These are phyloP conservation scores for Germaria angustata DNA, from an alignment of 2,888 invertebrate genomes.

Conservation along the genomic window DNA sequence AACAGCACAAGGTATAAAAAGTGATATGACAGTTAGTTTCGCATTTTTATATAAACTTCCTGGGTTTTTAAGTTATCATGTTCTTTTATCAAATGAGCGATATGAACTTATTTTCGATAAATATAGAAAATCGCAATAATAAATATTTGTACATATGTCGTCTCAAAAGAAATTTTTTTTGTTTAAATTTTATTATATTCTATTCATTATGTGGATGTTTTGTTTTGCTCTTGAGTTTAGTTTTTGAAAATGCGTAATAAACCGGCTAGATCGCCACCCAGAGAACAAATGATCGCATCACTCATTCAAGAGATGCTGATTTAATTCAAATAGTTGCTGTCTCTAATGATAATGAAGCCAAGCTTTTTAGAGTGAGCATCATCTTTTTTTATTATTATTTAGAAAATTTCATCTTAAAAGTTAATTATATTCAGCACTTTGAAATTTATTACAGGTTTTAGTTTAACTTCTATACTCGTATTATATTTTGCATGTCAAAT, in stretches of 20 bases:
- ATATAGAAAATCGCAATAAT: background rate
- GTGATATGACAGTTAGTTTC: too few relatives aligned
- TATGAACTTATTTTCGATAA: background rate
- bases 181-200: too few relatives aligned
- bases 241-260: constrained; percentile 73
- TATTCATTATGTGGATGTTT: background rate
- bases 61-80: too few relatives aligned
- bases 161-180: too few relatives aligned
- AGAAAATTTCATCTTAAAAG: constrained; percentile 11
- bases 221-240: background rate
- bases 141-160: too few relatives aligned
- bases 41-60: too few relatives aligned
- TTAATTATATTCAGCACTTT: constrained; percentile 47
- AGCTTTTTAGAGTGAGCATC: constrained; percentile 46
- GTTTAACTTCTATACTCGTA: constrained; percentile 21
- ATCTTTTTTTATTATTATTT: constrained; percentile 32
- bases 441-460: constrained; percentile 54
- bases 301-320: constrained; percentile 37
- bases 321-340: background rate
- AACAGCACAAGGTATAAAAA: too few relatives aligned
- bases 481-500: constrained; percentile 30
- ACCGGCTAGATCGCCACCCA: constrained; percentile 68
- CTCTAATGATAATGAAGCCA: background rate
- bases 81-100: too few relatives aligned
- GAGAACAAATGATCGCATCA: background rate